Conservation (phyloP, 2,888 invertebrate genomes). For the Tyria jacobaeae region DNA sequence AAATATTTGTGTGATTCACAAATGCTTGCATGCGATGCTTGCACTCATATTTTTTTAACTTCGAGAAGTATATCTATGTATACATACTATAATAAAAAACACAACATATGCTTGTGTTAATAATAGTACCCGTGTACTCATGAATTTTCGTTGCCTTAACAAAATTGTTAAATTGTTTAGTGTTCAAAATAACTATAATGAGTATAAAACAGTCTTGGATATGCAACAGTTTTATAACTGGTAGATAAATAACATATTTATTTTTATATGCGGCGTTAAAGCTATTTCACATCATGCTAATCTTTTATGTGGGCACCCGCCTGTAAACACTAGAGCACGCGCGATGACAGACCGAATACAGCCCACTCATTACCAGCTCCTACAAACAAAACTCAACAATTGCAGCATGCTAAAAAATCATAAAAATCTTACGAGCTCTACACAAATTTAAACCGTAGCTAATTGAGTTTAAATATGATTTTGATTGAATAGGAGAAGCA, state of each 20-base stretch:
- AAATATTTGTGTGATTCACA: background rate
- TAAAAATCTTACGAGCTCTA: constrained; percentile 59
- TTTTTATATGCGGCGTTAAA: constrained; percentile 61
- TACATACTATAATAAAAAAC: no score
- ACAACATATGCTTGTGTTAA: background rate
- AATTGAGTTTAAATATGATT: constrained; percentile 30
- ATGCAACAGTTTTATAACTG: constrained; percentile 55
- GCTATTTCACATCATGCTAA: constrained; percentile 68
- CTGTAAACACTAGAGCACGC: constrained; percentile 72
- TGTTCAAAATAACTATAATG: constrained; percentile 34
- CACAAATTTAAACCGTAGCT: constrained; percentile 56
- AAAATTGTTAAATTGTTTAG: constrained; percentile 21
- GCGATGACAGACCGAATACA: constrained; percentile 78
- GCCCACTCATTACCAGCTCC: constrained; percentile 77
- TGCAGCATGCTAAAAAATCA: constrained; percentile 70
- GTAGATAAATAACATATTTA: constrained; percentile 60
- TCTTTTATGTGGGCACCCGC: constrained; percentile 62
- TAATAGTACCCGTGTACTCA: background rate
- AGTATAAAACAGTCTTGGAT: constrained; percentile 49
- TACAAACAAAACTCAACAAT: constrained; percentile 71
- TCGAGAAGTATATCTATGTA: no score
- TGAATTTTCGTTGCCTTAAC: constrained; percentile 1
- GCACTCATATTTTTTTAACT: no score
- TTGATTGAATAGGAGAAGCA: constrained; percentile 30
- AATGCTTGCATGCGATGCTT: no score